These are phyloP conservation scores for Brachyrhaphis roseni DNA, from an alignment of 2,797 vertebrate species.

Conservation along the genomic window DNA sequence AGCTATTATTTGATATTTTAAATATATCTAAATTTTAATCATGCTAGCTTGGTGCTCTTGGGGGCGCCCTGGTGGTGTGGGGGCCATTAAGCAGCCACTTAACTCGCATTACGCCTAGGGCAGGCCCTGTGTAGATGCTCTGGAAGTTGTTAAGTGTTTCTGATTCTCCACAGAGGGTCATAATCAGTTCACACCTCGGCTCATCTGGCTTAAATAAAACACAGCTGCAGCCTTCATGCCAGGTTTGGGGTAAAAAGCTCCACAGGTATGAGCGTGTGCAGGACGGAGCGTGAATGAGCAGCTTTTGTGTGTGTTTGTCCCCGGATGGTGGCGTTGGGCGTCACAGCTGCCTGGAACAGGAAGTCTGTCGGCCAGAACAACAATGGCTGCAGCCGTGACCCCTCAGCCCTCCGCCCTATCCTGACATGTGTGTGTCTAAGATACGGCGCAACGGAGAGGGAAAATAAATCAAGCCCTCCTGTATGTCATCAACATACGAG, in stretches of 20 bases:
- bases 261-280: constrained; percentile 22
- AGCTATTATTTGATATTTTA: too few species aligned
- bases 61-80: too few species aligned
- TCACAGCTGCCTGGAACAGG: constrained; percentile 76
- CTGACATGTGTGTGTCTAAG: constrained; percentile 43
- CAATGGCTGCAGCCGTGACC: constrained; percentile 82
- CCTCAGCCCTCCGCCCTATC: constrained; percentile 72
- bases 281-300: constrained; percentile 40
- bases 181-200: constrained; percentile 55
- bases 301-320: constrained; percentile 25
- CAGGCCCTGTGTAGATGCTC: neutral
- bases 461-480: constrained; percentile 54
- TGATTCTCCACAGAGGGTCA: constrained; percentile 26
- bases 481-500: constrained; percentile 24
- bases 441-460: constrained; percentile 33
- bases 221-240: constrained; percentile 35
- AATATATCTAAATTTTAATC: too few species aligned
- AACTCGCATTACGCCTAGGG: too few species aligned
- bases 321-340: constrained; percentile 73
- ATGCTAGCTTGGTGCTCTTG: too few species aligned
- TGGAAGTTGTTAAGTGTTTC: constrained; percentile 25
- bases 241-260: neutral
- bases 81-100: too few species aligned
- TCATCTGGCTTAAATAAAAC: constrained; percentile 55
- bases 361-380: constrained; percentile 81